phyloP scores from a whole-genome alignment of 2,113 vertebrate genomes.

The Erpornis zantholeuca region DNA sequence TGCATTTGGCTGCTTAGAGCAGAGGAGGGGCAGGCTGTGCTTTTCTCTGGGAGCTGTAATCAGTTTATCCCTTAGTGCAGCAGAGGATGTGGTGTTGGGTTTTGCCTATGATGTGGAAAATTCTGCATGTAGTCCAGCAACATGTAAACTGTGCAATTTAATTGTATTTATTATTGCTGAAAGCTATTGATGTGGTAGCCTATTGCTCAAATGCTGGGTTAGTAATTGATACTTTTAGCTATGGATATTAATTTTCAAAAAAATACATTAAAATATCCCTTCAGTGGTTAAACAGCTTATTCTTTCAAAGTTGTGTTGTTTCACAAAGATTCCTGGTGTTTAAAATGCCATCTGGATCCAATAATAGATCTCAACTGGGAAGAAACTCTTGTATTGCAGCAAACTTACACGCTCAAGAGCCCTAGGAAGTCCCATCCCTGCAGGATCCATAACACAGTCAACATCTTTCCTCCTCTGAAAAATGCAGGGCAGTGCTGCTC shows the following conservation, averaged over 20 bases:
- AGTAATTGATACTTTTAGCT: not conserved
- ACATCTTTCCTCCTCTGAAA: not conserved
- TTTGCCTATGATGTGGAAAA: not conserved
- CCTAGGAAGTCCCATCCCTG: not conserved
- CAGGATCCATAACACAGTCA: conserved; percentile 26
- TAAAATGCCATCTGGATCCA: conserved; percentile 36
- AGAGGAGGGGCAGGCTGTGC: not conserved
- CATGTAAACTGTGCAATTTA: not conserved
- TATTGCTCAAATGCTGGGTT: not conserved
- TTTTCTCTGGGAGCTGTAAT: not conserved
- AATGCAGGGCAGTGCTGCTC: not conserved
- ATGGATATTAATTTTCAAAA: not conserved
- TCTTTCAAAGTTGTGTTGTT: not conserved
- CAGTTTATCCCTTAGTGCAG: not conserved
- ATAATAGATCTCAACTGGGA: not conserved
- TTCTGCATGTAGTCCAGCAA: not conserved
- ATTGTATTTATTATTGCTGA: not conserved
- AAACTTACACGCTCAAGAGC: not conserved
- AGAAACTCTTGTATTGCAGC: not conserved
- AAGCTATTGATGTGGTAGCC: not conserved
- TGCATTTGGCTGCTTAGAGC: not conserved
- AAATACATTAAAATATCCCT: not conserved
- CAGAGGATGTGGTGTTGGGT: not conserved
- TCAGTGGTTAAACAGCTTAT: not conserved
- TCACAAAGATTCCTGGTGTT: not conserved